Base-by-base conservation (phyloP, 2,888 invertebrate species). In the Epiblema foenella region DNA sequence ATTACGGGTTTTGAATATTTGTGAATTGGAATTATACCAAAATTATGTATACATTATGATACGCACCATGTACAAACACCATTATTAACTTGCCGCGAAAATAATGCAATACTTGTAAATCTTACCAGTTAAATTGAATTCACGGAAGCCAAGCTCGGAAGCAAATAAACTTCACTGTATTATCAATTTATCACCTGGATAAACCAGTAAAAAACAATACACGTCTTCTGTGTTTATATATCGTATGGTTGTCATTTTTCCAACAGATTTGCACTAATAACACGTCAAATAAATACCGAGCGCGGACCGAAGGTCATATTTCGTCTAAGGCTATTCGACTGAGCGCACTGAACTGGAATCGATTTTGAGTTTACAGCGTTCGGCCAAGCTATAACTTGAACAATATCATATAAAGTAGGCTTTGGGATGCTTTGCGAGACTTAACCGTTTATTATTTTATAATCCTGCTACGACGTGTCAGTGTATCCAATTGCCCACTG, bases 241-340 rank as follows among this genome's bases (percentile, higher is more conserved):
- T 68, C 75, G 76, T 73, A 75, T 68, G 78, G 77, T 80, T 86
- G 85, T 84, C 85, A 81, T 83, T 85, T 85, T 88, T 88, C 87
- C 88, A 83, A 86, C 87, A 88, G 85, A 86, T 87, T 88, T 89
- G 82, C 81, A 82, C 83, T 86, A 88, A 88, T 87, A 87, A 86
- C n/a, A n/a, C n/a, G 88, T 85, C 85, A 89, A 89, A 88, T 85
- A 88, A 85, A 85, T 81, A 83, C 81, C 79, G 77, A 79, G 80
- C 80, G 75, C 73, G 77, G 77, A 67, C 74, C 79, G 59, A 72
- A 82, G 85, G 86, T 88, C 88, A 87, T 87, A 87, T 89, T 89
- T 89, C 83, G 81, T 80, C 76, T 49, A 12, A 46, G 42, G 42
- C 42, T 5, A 46, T 46, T 46, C 7, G 15, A n/a, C 42, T 46